Percentiles rank a stretch among this genome's conserved stretches.
Conservation (phyloP, 2,888 invertebrate genomes). For the Trilocha varians region DNA sequence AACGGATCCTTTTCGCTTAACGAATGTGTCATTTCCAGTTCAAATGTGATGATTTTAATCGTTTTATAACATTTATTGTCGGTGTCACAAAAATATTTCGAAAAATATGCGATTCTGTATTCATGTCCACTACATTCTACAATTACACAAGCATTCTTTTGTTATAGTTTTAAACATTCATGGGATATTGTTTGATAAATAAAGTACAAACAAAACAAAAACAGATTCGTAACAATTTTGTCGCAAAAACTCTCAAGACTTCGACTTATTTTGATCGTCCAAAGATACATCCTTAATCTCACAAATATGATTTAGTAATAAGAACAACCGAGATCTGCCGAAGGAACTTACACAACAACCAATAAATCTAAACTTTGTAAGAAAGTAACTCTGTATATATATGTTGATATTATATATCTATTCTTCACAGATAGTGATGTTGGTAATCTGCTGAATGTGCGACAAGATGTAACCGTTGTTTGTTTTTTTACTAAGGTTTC, state of each 20-base stretch:
- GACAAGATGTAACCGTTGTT: conserved; percentile 44
- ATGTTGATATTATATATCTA: conserved; percentile 55
- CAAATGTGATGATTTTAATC: conserved; percentile 45
- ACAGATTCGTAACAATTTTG: not conserved
- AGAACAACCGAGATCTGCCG: conserved; percentile 55
- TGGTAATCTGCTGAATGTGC: conserved; percentile 53
- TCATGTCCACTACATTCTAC: conserved; percentile 6
- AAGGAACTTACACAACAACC: conserved; percentile 54
- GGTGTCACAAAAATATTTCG: not conserved
- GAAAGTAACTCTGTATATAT: conserved; percentile 62
- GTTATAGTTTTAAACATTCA: too few relatives aligned
- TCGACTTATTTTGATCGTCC: conserved; percentile 40
- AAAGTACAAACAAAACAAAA: too few relatives aligned
- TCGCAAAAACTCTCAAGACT: not conserved
- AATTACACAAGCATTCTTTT: too few relatives aligned
- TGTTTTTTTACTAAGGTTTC: conserved; percentile 41
- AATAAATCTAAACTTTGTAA: conserved; percentile 67
- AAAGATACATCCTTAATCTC: conserved; percentile 44
- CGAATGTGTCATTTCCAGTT: conserved; percentile 61
- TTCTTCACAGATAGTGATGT: conserved; percentile 47
- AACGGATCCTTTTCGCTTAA: conserved; percentile 53
- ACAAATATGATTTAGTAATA: conserved; percentile 60
- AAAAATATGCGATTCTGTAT: not conserved
- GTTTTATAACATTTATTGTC: conserved; percentile 32
- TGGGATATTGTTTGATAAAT: too few relatives aligned